Percentiles rank a stretch among this genome's conserved stretches.
Evolutionary conservation across 2,113 vertebrate species (phyloP).

Genomic region (Corapipo altera): DNA sequence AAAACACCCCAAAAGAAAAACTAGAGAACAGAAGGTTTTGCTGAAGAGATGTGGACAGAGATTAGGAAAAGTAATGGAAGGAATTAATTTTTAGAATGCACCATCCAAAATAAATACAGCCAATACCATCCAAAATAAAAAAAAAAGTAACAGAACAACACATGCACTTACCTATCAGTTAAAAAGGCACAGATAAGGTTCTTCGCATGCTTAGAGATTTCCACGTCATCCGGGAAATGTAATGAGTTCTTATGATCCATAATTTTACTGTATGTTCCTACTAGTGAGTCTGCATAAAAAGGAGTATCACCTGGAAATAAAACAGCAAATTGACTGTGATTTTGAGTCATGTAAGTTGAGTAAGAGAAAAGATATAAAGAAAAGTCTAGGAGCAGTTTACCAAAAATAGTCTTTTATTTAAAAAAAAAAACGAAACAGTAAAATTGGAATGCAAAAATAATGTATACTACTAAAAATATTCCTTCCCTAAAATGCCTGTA

Average conservation of each 20-base stretch:
- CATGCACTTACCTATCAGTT: slow-evolving; percentile 86
- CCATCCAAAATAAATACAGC: background rate
- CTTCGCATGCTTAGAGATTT: slow-evolving; percentile 97
- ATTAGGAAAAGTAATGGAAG: background rate
- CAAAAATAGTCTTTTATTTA: background rate
- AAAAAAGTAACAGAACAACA: background rate
- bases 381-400: background rate
- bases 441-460: background rate
- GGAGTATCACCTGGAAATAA: slow-evolving; percentile 90
- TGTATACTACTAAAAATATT: background rate
- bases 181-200: slow-evolving; percentile 98
- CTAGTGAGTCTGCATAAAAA: slow-evolving; percentile 97
- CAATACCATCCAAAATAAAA: background rate
- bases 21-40: background rate
- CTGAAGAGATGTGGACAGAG: background rate
- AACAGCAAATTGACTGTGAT: background rate
- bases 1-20: background rate
- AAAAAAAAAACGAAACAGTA: background rate
- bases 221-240: slow-evolving; percentile 95
- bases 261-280: slow-evolving; percentile 99
- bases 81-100: background rate
- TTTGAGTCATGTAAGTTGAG: background rate
- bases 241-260: slow-evolving; percentile 99
- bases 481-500: background rate
- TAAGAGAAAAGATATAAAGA: background rate